Base-by-base conservation (phyloP, 2,113 vertebrate species). In the Cephalopterus ornatus region DNA sequence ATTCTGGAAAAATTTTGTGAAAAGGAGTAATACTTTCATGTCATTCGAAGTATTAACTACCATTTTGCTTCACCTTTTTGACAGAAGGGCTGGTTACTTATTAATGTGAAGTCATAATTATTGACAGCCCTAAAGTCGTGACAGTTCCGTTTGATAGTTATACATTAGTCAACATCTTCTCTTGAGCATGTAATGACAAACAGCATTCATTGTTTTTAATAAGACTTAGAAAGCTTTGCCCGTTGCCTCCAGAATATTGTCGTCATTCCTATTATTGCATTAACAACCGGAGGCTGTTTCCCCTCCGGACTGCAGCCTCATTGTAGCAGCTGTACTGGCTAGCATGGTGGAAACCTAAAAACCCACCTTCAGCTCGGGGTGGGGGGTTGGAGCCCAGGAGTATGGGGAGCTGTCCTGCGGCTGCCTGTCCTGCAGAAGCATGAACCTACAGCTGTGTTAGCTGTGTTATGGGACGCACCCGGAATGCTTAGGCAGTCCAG, bases 131-230 rank as follows among this genome's bases (percentile, higher is more conserved):
- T 86, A 75, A 93, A 96, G 96, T 92, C 93, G 65, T 91, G 95
- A 96, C 92, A 94, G 96, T 95, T 97, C 95, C 76, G 39, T 96
- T 96, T 93, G 56, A 95, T 92, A 95, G 96, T 97, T 96, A 96
- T 1, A 96, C 73, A 94, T 97, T 96, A 96, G 96, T 96, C 93
- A 96, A 93, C 91, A 89, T 91, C 90, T 85, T 93, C 92, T 94
- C 83, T 88, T 96, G 61, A 94, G 88, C 53, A 0, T 71, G 46
- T 96, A 95, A 97, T 93, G 95, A 93, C 88, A 96, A 97, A 94
- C 95, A 96, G 96, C 65, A 11, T 81, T 94, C 65, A 52, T 92
- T 96, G 90, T 4, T 92, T 96, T 92, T 94, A 95, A 91, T 96
- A 93, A 91, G 88, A 73, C 83, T 77, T 73, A 85, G 92, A 93